phyloP scores from a whole-genome alignment of 2,113 vertebrate species.

The Lycaon pictus region DNA sequence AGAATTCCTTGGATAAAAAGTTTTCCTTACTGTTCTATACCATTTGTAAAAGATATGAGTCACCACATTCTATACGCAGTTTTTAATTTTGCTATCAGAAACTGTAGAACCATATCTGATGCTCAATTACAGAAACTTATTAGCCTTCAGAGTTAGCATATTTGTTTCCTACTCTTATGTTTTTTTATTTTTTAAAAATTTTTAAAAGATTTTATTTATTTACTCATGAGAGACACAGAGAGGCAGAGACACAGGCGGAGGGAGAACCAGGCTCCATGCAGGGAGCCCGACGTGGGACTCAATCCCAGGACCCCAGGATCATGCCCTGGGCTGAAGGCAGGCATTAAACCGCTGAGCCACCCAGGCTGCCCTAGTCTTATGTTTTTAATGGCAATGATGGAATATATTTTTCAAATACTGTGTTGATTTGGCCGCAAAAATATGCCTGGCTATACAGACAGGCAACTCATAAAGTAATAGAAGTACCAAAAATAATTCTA shows the following conservation, averaged over 20 bases:
- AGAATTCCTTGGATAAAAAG: neutral
- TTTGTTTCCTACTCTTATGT: neutral
- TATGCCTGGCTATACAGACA: neutral
- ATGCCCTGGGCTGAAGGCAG: no score
- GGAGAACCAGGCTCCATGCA: no score
- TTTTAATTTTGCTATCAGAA: conserved; percentile 33
- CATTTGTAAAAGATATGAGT: conserved; percentile 14
- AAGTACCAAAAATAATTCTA: conserved; percentile 44
- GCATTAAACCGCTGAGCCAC: no score
- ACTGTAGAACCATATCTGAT: conserved; percentile 14
- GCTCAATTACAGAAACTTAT: conserved; percentile 21
- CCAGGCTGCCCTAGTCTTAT: neutral
- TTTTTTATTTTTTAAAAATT: neutral
- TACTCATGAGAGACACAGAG: no score
- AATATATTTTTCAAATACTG: neutral
- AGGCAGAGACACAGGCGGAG: no score
- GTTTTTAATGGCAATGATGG: conserved; percentile 36
- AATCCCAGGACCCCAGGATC: no score
- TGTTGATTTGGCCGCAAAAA: conserved; percentile 17
- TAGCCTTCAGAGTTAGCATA: conserved; percentile 12
- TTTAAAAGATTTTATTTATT: no score
- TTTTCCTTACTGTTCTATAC: neutral
- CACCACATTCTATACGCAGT: neutral
- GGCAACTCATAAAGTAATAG: conserved; percentile 42
- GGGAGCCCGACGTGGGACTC: no score